Base-by-base conservation (phyloP, 2,113 vertebrate genomes). In the Lepus americanus region DNA sequence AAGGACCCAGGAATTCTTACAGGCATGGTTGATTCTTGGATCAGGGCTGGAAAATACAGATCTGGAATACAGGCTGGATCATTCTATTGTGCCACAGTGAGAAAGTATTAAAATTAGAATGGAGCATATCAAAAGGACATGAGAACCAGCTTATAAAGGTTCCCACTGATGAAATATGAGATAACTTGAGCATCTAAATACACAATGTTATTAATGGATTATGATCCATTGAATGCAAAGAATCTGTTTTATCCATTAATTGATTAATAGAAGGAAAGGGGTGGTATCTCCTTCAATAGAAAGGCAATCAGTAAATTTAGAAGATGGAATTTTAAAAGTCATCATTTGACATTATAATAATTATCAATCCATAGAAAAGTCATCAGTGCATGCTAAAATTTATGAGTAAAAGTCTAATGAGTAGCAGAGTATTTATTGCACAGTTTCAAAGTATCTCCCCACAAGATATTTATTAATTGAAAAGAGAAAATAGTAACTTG, bases 131-230 rank as follows among this genome's bases (percentile, higher is more conserved):
- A 67, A 33, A 80, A 73, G 79, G 74, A 79, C 39, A 49, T 0
- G 33, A 76, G 59, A 25, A 7, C 36, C 59, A n/a, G 12, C 25
- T 80, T 23, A 19, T 86, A 92, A 87, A 78, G 49, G 19, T 12
- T 51, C 53, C 19, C 36, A 78, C 16, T 83, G 25, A 76, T 14
- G 53, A 92, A 94, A 73, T 72, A 5, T 61, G 33, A 94, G 31
- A 83, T 64, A 39, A 78, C n/a, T 69, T 86, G 17, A 86, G 12
- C n/a, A 77, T 81, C 27, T 76, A 84, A 91, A 85, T 86, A 90
- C 74, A 72, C 63, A 72, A n/a, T 83, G 31, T 29, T 20, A 73
- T 72, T 78, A 44, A 20, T 92, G 44, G 17, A 31, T 79, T 44
- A 49, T 33, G 16, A 78, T 29, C 10, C 33, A 79, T 64, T 73